Conservation (phyloP, 2,113 vertebrate species). For the Spea bombifrons region DNA sequence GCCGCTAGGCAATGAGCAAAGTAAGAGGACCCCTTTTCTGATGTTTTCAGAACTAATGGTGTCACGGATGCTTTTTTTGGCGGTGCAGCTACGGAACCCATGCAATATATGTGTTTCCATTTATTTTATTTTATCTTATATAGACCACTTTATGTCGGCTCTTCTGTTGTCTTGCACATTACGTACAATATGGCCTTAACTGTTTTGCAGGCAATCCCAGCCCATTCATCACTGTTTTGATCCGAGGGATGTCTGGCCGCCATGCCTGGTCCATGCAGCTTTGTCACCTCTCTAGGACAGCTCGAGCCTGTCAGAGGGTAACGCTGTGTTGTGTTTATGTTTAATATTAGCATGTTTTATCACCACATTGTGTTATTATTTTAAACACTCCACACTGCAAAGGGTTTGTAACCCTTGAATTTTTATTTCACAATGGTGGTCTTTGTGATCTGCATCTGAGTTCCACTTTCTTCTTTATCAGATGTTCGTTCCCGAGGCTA, state of each 20-base stretch:
- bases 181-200: background rate
- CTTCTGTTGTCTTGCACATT: background rate
- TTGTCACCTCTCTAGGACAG: constrained; percentile 89
- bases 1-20: constrained; percentile 92
- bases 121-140: background rate
- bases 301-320: constrained; percentile 92
- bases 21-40: constrained; percentile 63
- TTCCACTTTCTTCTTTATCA: constrained; percentile 60
- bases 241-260: constrained; percentile 89
- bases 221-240: constrained; percentile 86
- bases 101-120: no score
- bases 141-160: background rate
- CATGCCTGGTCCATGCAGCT: constrained; percentile 96
- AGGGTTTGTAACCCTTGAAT: background rate
- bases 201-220: constrained; percentile 79
- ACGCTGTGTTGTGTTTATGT: background rate
- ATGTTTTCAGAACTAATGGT: no score
- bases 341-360: no score
- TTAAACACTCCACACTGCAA: no score
- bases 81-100: background rate
- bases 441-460: background rate
- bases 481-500: constrained; percentile 87
- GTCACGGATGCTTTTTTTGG: no score
- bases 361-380: no score
- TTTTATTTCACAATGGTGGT: background rate